Evolutionary conservation across 2,113 vertebrate species (phyloP).

Genomic region (Chaenogobius annularis): DNA sequence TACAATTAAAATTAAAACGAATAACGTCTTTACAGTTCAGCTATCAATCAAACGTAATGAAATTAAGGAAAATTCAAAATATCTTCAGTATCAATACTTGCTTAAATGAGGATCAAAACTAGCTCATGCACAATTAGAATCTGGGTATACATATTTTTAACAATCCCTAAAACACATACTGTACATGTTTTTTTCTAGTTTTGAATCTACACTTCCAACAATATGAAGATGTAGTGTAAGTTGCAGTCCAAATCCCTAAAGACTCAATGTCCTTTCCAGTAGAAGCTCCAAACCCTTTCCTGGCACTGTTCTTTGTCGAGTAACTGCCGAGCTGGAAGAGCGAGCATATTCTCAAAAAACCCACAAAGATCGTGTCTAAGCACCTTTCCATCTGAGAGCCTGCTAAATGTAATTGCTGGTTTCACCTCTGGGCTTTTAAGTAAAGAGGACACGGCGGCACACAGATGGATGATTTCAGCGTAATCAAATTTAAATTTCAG

Average conservation of each 20-base stretch:
- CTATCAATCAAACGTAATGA: too few species aligned
- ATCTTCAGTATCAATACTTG: too few species aligned
- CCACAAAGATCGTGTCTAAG: slow-evolving; percentile 52
- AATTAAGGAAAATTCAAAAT: too few species aligned
- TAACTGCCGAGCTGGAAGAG: slow-evolving; percentile 36
- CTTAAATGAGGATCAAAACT: neutral
- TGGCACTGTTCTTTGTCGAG: slow-evolving; percentile 42
- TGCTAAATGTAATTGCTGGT: slow-evolving; percentile 67
- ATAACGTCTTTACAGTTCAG: too few species aligned
- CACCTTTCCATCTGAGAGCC: slow-evolving; percentile 53
- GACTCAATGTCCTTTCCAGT: neutral
- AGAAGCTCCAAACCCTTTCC: neutral
- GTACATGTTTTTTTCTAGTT: too few species aligned
- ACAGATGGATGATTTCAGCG: slow-evolving; percentile 51
- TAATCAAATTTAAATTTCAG: slow-evolving; percentile 56
- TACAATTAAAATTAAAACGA: too few species aligned
- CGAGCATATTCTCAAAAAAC: slow-evolving; percentile 37
- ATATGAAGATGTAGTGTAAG: neutral
- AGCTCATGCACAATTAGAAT: too few species aligned
- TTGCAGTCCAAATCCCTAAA: neutral
- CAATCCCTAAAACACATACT: too few species aligned
- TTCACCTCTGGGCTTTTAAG: slow-evolving; percentile 57
- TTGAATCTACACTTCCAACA: neutral
- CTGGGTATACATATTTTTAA: too few species aligned
- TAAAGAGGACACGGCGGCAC: slow-evolving; percentile 47